Percentiles rank a stretch among this genome's conserved stretches.
phyloP scores from a whole-genome alignment of 2,113 vertebrate genomes.

The Cyprinodon tularosa region DNA sequence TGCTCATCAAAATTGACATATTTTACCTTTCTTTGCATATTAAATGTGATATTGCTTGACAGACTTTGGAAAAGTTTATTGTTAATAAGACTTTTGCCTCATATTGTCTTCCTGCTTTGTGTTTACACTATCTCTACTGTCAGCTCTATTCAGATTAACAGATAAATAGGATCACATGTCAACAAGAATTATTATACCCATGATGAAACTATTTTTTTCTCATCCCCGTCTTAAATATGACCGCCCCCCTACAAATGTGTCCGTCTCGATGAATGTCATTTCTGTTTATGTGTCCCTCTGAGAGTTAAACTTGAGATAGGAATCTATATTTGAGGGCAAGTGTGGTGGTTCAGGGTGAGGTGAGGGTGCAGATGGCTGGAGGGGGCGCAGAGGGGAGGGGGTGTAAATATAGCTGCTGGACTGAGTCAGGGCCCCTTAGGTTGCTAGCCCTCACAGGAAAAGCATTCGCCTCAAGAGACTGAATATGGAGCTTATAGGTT shows the following conservation, averaged over 20 bases:
- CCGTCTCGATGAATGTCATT: conserved; percentile 25
- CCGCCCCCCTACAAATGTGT: conserved; percentile 36
- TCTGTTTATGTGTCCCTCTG: conserved; percentile 51
- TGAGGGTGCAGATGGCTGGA: conserved; percentile 55
- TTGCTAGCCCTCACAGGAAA: conserved; percentile 59
- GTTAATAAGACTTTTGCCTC: not conserved
- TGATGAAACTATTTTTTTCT: conserved; percentile 26
- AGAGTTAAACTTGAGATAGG: conserved; percentile 49
- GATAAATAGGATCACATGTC: not conserved
- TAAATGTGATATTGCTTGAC: not conserved
- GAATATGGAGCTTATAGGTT: conserved; percentile 29
- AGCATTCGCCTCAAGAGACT: conserved; percentile 56
- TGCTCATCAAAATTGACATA: not conserved
- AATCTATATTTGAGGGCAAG: conserved; percentile 60
- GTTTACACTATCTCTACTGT: not conserved
- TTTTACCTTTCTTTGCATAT: not conserved
- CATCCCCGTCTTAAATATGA: conserved; percentile 26
- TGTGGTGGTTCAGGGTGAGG: conserved; percentile 42
- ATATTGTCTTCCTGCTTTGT: not conserved
- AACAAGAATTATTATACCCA: not conserved
- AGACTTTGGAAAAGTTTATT: not conserved
- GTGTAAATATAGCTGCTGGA: conserved; percentile 72
- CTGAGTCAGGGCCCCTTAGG: conserved; percentile 58
- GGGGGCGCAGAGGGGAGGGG: conserved; percentile 12
- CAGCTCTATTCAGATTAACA: not conserved